phyloP scores from a whole-genome alignment of 2,888 invertebrate genomes.

The Ephialtes manifestator region DNA sequence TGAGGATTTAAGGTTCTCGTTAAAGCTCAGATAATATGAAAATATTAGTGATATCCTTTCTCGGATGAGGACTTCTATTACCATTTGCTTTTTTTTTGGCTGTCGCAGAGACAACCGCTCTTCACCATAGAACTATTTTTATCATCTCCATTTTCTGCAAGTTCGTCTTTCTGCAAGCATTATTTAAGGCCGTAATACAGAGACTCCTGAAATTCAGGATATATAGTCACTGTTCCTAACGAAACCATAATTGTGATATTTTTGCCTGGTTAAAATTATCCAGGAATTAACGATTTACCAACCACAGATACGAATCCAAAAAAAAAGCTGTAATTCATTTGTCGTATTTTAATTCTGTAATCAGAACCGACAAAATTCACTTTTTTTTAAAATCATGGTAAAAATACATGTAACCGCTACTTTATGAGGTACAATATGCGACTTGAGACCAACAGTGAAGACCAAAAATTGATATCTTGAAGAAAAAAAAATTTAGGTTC shows the following conservation, averaged over 20 bases:
- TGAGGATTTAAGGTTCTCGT: conserved; percentile 17
- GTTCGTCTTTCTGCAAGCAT: too few relatives aligned
- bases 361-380: too few relatives aligned
- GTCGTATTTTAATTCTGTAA: not conserved
- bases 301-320: not conserved
- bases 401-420: too few relatives aligned
- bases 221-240: not conserved
- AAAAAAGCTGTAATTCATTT: not conserved
- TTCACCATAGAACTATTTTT: not conserved
- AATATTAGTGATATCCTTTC: not conserved
- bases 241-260: not conserved
- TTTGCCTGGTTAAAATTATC: not conserved
- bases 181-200: not conserved
- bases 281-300: not conserved
- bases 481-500: too few relatives aligned
- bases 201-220: not conserved
- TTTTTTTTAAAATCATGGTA: too few relatives aligned
- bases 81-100: not conserved
- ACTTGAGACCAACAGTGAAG: too few relatives aligned
- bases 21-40: not conserved
- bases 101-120: not conserved
- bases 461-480: too few relatives aligned
- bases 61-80: not conserved
- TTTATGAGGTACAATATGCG: too few relatives aligned
- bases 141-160: not conserved